These are phyloP conservation scores for Siderastrea radians DNA, from an alignment of 92 coral and sea anemone genomes.

Conservation along the genomic window DNA sequence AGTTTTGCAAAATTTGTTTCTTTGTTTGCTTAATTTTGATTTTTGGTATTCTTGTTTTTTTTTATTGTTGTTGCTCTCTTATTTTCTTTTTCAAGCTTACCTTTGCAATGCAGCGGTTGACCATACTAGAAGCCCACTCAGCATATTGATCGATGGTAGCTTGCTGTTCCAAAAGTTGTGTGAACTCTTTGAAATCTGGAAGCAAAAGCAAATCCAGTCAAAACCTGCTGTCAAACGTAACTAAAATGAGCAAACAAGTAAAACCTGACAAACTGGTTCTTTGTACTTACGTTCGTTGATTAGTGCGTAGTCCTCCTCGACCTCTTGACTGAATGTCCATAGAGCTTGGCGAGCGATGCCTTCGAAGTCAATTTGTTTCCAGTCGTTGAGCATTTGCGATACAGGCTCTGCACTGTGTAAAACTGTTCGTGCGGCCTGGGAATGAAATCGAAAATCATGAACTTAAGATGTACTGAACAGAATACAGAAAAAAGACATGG, in stretches of 20 bases:
- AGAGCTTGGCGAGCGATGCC: constrained; percentile 95
- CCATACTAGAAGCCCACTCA: constrained; percentile 96
- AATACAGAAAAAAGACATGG: neutral
- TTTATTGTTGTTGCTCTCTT: too few relatives aligned
- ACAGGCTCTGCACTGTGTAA: constrained; percentile 98
- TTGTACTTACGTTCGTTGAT: constrained; percentile 87
- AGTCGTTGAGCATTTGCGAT: constrained; percentile 94
- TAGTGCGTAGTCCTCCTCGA: constrained; percentile 79
- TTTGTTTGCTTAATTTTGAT: too few relatives aligned
- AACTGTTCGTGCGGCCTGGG: constrained; percentile 97
- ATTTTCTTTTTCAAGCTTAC: constrained; percentile 34
- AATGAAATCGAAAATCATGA: neutral
- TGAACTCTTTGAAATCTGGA: constrained; percentile 92
- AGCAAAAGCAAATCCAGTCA: neutral
- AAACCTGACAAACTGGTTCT: neutral
- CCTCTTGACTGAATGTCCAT: constrained; percentile 92
- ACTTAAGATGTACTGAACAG: neutral
- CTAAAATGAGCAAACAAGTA: neutral
- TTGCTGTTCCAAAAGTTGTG: constrained; percentile 97
- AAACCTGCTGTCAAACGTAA: neutral
- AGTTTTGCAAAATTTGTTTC: too few relatives aligned
- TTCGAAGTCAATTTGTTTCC: constrained; percentile 96
- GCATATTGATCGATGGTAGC: constrained; percentile 99
- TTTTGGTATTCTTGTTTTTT: too few relatives aligned
- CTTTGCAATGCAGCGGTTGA: constrained; percentile 91